Base-by-base conservation (phyloP, 2,113 vertebrate genomes). In the Ammodytes marinus region DNA sequence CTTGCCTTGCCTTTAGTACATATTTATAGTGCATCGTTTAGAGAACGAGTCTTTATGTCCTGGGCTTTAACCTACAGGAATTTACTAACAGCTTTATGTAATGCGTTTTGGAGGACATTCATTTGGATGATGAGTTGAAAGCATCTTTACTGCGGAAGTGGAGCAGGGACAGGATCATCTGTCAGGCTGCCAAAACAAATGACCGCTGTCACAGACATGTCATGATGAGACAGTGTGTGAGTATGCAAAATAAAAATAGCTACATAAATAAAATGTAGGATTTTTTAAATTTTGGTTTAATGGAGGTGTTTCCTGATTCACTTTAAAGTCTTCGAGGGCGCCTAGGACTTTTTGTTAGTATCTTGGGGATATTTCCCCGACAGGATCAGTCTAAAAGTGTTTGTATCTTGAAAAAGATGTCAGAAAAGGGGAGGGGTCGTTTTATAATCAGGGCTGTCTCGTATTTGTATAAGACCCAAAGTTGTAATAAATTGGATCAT, bases 401-500 rank as follows among this genome's bases (percentile, higher is more conserved):
- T n/a, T 47, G 2, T 7, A 13, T 50, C n/a, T 49, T 46, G 10
- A 10, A 14, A 39, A 17, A 68, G 37, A n/a, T 45, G 45, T 10
- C 39, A 15, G 11, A 37, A 45, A 3, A 27, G 27, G 9, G n/a
- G 9, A 53, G 5, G 49, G 12, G 2, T 58, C 40, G 15, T 49
- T 35, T 42, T 5, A 9, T 35, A 15, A 63, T 64, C 63, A 43
- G 49, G 43, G 12, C 54, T 0, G 15, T n/a, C 50, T 65, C 58
- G n/a, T 40, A 46, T 66, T 79, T 1, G 0, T 0, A 3, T 65
- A 37, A 77, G 13, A 78, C 11, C 3, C 19, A 37, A 15, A 14
- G 39, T 9, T 73, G 54, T 59, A 50, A 70, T 40, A 60, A 59
- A 78, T 19, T 39, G 54, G 39, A 80, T 85, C 72, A 59, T 78